Evolutionary conservation across 2,797 vertebrate species (phyloP).

Genomic region (Melanitta fusca): DNA sequence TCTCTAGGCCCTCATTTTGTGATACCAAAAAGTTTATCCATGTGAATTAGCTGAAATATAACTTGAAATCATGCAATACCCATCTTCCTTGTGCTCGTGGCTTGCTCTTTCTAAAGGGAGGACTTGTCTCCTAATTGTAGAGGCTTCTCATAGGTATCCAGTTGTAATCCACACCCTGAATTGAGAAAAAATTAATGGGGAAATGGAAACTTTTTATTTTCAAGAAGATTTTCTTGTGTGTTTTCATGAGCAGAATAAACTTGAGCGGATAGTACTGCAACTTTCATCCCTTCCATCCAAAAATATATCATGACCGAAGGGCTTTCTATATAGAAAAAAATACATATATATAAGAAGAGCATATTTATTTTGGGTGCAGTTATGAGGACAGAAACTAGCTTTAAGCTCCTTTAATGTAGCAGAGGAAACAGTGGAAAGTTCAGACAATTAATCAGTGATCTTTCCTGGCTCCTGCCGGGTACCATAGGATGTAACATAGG

Average conservation of each 20-base stretch:
- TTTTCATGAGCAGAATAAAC: background rate
- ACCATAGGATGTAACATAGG: background rate
- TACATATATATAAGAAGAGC: background rate
- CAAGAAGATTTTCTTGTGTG: background rate
- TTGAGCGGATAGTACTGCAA: background rate
- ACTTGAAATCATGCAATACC: background rate
- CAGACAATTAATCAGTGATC: background rate
- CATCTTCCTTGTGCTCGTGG: background rate
- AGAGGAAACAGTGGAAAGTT: background rate
- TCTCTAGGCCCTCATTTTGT: background rate
- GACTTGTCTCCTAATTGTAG: background rate
- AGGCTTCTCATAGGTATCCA: background rate
- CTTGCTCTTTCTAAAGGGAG: background rate
- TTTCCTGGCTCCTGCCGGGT: background rate
- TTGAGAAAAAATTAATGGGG: background rate
- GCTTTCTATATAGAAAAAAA: background rate
- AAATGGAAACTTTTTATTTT: background rate
- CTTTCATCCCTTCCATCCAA: background rate
- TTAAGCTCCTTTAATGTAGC: background rate
- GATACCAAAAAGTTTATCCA: background rate
- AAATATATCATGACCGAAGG: background rate
- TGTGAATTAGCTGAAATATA: background rate
- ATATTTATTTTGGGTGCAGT: background rate
- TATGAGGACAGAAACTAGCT: background rate
- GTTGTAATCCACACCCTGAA: background rate